Evolutionary conservation across 2,113 vertebrate species (phyloP).

Genomic region (Ammospiza caudacuta): DNA sequence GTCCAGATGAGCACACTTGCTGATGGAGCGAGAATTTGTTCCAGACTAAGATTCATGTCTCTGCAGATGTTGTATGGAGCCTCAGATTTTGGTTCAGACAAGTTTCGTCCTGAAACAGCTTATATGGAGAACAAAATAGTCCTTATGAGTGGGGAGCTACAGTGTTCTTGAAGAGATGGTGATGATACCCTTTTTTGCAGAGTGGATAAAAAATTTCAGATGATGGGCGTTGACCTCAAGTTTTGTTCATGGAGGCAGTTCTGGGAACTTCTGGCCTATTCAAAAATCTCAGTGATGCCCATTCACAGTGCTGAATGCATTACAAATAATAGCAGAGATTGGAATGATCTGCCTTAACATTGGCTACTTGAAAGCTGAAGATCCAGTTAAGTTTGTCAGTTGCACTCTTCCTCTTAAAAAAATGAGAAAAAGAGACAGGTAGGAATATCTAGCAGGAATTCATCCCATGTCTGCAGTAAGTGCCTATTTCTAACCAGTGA

Average conservation of each 20-base stretch:
- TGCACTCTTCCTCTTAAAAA: neutral
- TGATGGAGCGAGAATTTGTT: neutral
- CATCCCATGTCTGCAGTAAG: neutral
- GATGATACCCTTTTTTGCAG: neutral
- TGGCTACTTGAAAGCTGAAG: neutral
- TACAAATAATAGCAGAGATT: neutral
- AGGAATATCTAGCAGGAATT: neutral
- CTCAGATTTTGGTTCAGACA: neutral
- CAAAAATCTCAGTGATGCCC: neutral
- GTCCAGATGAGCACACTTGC: neutral
- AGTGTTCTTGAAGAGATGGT: neutral
- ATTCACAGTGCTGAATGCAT: neutral
- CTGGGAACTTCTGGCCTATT: neutral
- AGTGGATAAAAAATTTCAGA: neutral
- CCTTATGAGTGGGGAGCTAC: neutral
- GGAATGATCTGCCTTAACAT: neutral
- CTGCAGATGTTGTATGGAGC: neutral
- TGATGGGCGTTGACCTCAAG: rapidly evolving
- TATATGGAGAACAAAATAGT: neutral
- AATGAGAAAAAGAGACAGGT: neutral
- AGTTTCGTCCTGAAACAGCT: neutral
- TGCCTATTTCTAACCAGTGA: neutral
- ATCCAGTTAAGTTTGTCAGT: neutral
- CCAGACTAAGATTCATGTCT: neutral
- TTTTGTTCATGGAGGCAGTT: neutral